A percentile compares a stretch with the other conserved stretches of the same genome.
Conservation (phyloP, 2,797 vertebrate genomes). For the Jordanella pulchra region DNA sequence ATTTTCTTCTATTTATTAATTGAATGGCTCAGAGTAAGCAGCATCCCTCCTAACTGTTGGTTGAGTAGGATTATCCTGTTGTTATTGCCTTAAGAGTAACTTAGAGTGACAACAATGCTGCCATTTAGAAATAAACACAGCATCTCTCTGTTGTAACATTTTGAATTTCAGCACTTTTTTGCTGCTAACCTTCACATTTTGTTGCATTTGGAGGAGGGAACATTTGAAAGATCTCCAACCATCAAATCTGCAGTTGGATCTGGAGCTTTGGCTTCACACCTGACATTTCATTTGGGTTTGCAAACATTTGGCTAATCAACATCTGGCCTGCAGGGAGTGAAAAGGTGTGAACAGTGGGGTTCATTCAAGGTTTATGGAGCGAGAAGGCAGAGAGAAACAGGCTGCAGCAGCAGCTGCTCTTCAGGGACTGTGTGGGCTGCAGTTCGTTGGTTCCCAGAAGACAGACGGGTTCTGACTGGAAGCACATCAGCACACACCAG, state of each 20-base stretch:
- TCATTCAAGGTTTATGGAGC: slow-evolving; percentile 50
- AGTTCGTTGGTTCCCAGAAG: slow-evolving; percentile 69
- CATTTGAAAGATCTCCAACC: neutral
- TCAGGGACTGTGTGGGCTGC: slow-evolving; percentile 60
- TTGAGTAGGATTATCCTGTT: too few relatives aligned
- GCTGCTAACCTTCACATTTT: too few relatives aligned
- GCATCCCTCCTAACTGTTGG: too few relatives aligned
- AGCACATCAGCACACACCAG: slow-evolving; percentile 45
- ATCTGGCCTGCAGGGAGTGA: slow-evolving; percentile 48
- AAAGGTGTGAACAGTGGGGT: slow-evolving; percentile 55
- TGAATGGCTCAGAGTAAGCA: too few relatives aligned
- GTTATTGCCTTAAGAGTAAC: too few relatives aligned
- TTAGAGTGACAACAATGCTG: too few relatives aligned
- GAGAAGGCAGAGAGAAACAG: slow-evolving; percentile 12
- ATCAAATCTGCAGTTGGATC: neutral
- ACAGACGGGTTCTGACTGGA: slow-evolving; percentile 66
- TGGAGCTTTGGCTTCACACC: slow-evolving; percentile 38
- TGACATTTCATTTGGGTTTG: slow-evolving; percentile 35
- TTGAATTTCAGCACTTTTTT: too few relatives aligned
- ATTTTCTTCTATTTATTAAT: too few relatives aligned
- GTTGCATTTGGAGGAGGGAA: too few relatives aligned
- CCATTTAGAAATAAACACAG: too few relatives aligned
- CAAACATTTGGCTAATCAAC: slow-evolving; percentile 44
- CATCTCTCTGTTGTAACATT: too few relatives aligned
- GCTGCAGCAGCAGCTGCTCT: slow-evolving; percentile 32